These are phyloP conservation scores for Bujurquina vittata DNA, from an alignment of 2,113 vertebrate species.

Conservation along the genomic window DNA sequence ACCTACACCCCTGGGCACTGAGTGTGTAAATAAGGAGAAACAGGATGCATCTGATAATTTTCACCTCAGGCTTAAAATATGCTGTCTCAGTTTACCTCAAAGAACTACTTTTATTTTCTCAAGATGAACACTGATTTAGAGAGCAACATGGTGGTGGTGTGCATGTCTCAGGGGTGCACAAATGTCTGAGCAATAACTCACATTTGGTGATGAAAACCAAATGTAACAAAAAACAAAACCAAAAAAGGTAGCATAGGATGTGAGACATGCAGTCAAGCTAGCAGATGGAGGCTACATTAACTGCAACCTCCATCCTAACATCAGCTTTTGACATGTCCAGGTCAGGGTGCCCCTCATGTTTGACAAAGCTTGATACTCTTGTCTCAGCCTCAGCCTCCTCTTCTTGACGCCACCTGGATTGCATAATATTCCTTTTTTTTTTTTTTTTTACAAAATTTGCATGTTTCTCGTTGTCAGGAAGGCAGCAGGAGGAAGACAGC, in stretches of 20 bases:
- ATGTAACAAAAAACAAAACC: fast-evolving
- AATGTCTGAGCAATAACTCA: neutral
- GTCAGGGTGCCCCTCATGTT: slow-evolving; percentile 3
- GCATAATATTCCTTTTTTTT: slow-evolving; percentile 13
- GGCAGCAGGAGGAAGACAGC: slow-evolving; percentile 39
- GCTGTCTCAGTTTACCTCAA: neutral
- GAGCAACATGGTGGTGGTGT: neutral
- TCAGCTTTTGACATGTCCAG: neutral
- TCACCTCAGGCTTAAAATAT: neutral
- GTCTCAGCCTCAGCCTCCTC: neutral
- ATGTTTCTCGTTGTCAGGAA: slow-evolving; percentile 32
- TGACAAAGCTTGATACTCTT: slow-evolving; percentile 24
- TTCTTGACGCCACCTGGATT: slow-evolving; percentile 31
- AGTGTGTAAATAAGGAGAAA: neutral
- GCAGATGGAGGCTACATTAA: neutral
- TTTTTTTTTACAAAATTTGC: slow-evolving; percentile 20
- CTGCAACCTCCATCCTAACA: neutral
- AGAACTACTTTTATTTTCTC: neutral
- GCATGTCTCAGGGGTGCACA: too few species aligned
- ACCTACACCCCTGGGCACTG: neutral
- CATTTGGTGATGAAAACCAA: neutral
- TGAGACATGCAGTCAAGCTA: neutral
- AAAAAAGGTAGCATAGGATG: neutral
- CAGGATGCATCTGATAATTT: neutral
- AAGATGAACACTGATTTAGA: neutral